These are phyloP conservation scores for Catocala sponsa DNA, from an alignment of 2,888 invertebrate genomes.

Conservation along the genomic window DNA sequence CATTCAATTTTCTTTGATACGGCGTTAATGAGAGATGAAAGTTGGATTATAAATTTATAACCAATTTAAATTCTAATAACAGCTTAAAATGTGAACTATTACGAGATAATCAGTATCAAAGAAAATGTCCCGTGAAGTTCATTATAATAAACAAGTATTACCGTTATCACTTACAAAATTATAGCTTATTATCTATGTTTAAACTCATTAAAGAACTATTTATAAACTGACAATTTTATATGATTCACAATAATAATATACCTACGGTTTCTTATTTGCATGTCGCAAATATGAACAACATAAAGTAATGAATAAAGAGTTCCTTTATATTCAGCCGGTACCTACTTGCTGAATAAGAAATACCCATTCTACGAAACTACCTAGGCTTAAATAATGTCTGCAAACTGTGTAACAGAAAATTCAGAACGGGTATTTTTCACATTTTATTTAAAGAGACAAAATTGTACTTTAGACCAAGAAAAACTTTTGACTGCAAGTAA, in stretches of 20 bases:
- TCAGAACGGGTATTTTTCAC: neutral
- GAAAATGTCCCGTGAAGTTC: slow-evolving; percentile 6
- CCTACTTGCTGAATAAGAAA: neutral
- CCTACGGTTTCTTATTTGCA: too few species aligned
- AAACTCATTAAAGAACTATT: too few species aligned
- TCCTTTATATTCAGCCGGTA: too few species aligned
- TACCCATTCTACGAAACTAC: slow-evolving; percentile 4
- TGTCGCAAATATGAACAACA: too few species aligned
- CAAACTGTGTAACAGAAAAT: neutral
- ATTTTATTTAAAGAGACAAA: neutral
- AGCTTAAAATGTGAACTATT: neutral
- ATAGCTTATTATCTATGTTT: neutral
- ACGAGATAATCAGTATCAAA: slow-evolving; percentile 3
- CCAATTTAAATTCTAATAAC: slow-evolving; percentile 6
- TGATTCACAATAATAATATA: too few species aligned
- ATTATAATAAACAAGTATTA: slow-evolving; percentile 2
- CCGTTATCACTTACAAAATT: neutral
- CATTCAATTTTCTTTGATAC: slow-evolving; percentile 7
- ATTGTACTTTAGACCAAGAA: neutral
- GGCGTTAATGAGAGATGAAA: slow-evolving; percentile 23
- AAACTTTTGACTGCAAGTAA: neutral
- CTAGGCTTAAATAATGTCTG: neutral
- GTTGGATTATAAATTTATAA: slow-evolving; percentile 10
- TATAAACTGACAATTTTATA: too few species aligned
- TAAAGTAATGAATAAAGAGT: too few species aligned